These are phyloP conservation scores for Cygnus atratus DNA, from an alignment of 2,113 vertebrate genomes.

Conservation along the genomic window DNA sequence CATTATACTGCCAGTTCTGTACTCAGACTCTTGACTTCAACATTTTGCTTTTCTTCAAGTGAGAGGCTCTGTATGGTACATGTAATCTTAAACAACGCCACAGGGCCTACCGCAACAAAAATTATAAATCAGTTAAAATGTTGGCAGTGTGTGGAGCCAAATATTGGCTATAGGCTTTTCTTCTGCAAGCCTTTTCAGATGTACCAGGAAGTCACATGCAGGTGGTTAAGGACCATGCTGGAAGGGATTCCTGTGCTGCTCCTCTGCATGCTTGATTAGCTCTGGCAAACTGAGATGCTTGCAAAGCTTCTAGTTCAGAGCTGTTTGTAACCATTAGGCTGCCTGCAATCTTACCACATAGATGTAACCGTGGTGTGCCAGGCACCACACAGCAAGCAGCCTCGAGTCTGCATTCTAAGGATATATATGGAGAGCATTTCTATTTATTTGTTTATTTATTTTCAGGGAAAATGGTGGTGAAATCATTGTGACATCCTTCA, in stretches of 20 bases:
- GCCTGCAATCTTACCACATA: neutral
- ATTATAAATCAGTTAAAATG: neutral
- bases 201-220: accelerated
- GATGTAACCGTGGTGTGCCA: neutral
- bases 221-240: neutral
- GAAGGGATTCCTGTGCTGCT: neutral
- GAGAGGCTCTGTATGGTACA: neutral
- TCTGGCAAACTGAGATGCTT: neutral
- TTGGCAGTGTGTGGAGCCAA: neutral
- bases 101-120: neutral
- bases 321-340: neutral
- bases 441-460: neutral
- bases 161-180: neutral
- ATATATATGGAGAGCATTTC: neutral
- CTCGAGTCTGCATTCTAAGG: neutral
- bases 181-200: neutral
- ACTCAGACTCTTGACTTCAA: neutral
- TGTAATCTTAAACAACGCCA: neutral
- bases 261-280: neutral
- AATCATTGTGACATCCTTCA: neutral
- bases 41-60: neutral
- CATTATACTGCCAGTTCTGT: neutral
- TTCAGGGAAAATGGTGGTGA: neutral
- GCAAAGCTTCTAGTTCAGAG: neutral
- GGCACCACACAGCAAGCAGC: neutral